Evolutionary conservation across 1,140 invertebrate genomes (phyloP).

Genomic region (Drosophila sulfurigaster): DNA sequence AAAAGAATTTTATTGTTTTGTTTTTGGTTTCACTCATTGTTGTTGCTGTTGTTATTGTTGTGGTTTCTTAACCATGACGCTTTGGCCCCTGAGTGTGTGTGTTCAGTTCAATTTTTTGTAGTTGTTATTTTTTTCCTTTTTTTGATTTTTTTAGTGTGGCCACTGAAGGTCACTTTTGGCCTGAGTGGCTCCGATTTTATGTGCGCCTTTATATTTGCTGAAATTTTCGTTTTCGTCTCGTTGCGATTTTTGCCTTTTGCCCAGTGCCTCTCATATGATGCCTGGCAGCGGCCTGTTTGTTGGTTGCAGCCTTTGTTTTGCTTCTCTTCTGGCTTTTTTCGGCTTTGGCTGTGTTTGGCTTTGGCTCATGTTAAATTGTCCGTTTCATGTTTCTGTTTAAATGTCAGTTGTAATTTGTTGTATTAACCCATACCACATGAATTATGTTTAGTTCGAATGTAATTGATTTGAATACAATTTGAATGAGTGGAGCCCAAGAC

Average conservation of each 20-base stretch:
- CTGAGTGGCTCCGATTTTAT: conserved; percentile 71
- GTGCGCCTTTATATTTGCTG: conserved; percentile 66
- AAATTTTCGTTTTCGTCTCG: conserved; percentile 57
- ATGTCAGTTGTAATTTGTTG: conserved; percentile 83
- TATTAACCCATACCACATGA: conserved; percentile 82
- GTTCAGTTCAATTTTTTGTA: conserved; percentile 52
- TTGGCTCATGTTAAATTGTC: conserved; percentile 79
- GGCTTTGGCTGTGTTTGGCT: conserved; percentile 35
- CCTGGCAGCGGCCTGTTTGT: conserved; percentile 31
- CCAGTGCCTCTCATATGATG: conserved; percentile 72
- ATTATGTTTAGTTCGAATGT: conserved; percentile 83
- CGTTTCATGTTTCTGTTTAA: conserved; percentile 82
- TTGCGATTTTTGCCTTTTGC: conserved; percentile 33
- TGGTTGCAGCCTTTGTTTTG: conserved; percentile 52
- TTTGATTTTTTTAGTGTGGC: conserved; percentile 19
- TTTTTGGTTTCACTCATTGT: conserved; percentile 23
- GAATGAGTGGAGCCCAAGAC: conserved; percentile 61
- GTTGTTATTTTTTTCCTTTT: neutral
- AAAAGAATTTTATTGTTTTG: conserved; percentile 83
- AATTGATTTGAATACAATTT: conserved; percentile 83
- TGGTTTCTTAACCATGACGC: conserved; percentile 28
- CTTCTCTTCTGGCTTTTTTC: conserved; percentile 18
- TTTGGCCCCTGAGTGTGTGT: conserved; percentile 43
- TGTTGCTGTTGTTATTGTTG: conserved; percentile 26
- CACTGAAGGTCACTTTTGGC: conserved; percentile 41